Conservation (phyloP, 2,797 vertebrate species). For the Coilia nasus region DNA sequence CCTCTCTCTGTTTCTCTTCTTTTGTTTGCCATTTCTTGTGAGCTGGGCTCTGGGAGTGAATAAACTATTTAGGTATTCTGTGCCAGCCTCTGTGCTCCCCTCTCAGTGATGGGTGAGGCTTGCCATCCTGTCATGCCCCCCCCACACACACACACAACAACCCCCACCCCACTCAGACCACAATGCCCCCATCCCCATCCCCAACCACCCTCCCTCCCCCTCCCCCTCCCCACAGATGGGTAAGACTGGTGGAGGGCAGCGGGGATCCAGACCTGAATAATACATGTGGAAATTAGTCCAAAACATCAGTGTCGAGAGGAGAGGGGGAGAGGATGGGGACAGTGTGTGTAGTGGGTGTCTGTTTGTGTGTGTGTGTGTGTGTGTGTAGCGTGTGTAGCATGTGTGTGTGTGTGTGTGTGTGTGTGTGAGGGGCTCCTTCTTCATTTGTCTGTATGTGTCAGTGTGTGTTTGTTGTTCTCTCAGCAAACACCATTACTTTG, state of each 20-base stretch:
- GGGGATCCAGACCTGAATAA: constrained; percentile 50
- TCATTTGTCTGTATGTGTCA: constrained; percentile 19
- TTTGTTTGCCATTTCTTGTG: neutral
- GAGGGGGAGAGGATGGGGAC: constrained; percentile 36
- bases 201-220: constrained; percentile 28
- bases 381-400: constrained; percentile 31
- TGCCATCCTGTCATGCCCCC: constrained; percentile 11
- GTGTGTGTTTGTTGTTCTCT: constrained; percentile 55
- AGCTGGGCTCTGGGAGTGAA: neutral
- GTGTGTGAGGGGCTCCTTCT: constrained; percentile 56
- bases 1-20: neutral
- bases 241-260: constrained; percentile 4
- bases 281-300: constrained; percentile 58
- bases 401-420: constrained; percentile 7
- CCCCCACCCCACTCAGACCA: too few species aligned
- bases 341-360: constrained; percentile 30
- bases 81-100: neutral
- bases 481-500: constrained; percentile 71
- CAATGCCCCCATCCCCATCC: too few species aligned
- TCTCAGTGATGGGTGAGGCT: constrained; percentile 6
- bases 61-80: constrained; percentile 10
- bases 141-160: neutral
- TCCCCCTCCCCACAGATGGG: constrained; percentile 35
- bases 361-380: constrained; percentile 12
- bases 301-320: constrained; percentile 45